Base-by-base conservation (phyloP, 2,113 vertebrate genomes). In the Loxodonta africana region DNA sequence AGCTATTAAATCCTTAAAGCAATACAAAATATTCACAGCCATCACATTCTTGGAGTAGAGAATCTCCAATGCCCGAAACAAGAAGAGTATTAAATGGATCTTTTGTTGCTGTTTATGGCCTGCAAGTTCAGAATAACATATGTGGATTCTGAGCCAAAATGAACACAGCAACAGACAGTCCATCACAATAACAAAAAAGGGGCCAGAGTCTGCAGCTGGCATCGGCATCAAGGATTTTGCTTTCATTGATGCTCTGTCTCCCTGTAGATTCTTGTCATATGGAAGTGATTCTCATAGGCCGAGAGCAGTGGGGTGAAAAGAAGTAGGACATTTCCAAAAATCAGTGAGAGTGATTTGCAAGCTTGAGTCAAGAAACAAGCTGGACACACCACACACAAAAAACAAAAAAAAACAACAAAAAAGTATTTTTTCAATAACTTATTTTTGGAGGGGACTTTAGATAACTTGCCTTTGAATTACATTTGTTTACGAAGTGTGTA, bases 281-380 rank as follows among this genome's bases (percentile, higher is more conserved):
- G 80, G 92, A 94, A 94, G 74, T 77, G 84, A 95, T 84, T 88
- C 17, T 0, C 6, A 3, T 2, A 18, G 74, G 41, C 77, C 51
- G 83, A 83, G 71, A 76, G 83, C 46, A 37, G 71, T 28, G 30
- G 53, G 44, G 77, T 77, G 73, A 89, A 77, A 93, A 92, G 63
- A 96, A 87, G 8, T 80, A 84, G 94, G 67, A 80, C 8, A 2
- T 88, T 90, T 81, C 90, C 93, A 33, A 91, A 95, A 81, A 48
- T 46, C 78, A 86, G 20, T 14, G 62, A 91, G 65, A 57, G 26
- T 67, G 67, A 44, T 15, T 48, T 69, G 51, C n/a, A 95, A 94
- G 87, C 62, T 85, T 20, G 14, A 83, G 60, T 73, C 25, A 51
- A 65, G 86, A 92, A 92, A 28, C n/a, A 84, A 71, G 37, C 80